These are phyloP conservation scores for Poeciliopsis presidionis DNA, from an alignment of 2,797 vertebrate genomes.

Conservation along the genomic window DNA sequence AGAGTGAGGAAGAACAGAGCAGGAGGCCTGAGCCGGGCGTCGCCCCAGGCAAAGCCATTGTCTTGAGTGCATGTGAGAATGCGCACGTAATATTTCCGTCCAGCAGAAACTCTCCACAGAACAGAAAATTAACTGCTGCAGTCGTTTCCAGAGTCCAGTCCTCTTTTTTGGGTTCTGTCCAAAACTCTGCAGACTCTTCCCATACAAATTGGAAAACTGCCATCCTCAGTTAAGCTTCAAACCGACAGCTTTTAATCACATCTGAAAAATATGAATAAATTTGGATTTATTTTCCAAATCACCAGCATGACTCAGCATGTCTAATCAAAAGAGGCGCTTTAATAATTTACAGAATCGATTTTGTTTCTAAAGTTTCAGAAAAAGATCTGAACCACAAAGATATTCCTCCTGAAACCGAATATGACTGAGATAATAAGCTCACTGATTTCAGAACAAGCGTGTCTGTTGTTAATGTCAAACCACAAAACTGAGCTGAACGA, in stretches of 20 bases:
- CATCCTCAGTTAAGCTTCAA: neutral
- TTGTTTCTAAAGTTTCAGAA: neutral
- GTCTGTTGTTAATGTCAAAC: neutral
- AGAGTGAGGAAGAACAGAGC: slow-evolving; percentile 51
- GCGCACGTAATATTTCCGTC: slow-evolving; percentile 26
- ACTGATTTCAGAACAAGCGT: neutral
- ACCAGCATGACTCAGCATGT: neutral
- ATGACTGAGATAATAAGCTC: neutral
- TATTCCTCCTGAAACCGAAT: neutral
- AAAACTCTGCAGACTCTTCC: neutral
- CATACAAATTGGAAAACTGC: neutral
- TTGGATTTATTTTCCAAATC: neutral
- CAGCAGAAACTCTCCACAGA: slow-evolving; percentile 25
- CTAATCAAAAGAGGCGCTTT: neutral
- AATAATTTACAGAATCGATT: neutral
- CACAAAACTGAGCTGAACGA: neutral
- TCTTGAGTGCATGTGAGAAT: slow-evolving; percentile 23
- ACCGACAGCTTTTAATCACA: neutral
- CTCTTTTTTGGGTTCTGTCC: neutral
- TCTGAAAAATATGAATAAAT: neutral
- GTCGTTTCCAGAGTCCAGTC: slow-evolving; percentile 32
- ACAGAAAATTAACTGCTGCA: slow-evolving; percentile 42
- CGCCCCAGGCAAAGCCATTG: slow-evolving; percentile 57
- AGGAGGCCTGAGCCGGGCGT: slow-evolving; percentile 38
- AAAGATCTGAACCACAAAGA: neutral